Base-by-base conservation (phyloP, 2,113 vertebrate species). In the Archilochus colubris region DNA sequence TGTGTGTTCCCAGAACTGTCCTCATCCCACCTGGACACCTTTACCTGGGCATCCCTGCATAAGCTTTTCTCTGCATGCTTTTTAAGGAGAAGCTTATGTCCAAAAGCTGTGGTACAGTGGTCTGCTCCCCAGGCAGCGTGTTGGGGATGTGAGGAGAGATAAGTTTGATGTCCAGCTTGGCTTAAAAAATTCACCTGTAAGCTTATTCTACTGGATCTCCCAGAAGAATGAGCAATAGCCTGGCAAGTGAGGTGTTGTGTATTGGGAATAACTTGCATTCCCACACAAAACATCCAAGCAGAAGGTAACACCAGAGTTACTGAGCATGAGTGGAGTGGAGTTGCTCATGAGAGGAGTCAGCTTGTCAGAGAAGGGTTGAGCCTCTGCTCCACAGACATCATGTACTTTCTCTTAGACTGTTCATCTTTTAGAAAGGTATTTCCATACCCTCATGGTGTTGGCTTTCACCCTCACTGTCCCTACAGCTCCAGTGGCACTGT, bases 41-140 rank as follows among this genome's bases (percentile, higher is more conserved):
- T 38, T 55, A 46, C 9, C 40, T 82, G 63, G 44, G 30, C 16
- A 4, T 43, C 22, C 12, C 12, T 88, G 43, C 20, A 15, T n/a
- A 33, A 19, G 11, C 8, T 44, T 53, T 91, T 77, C 10, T 69
- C 36, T 62, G 40, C 23, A 51, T 62, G 22, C 2, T 2, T 70
- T 82, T 68, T 69, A 44, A 69, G 31, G 30, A 72, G 50, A 88
- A 92, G 23, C 24, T 61, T 43, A 10, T 11, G 22, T 61, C 69
- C 40, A 54, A 36, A 81, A 69, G 38, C 54, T 68, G 20, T 30
- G 54, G 15, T 20, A 16, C 19, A 13, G 13, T 0, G 4, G 7
- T 15, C 46, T 1, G 5, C 10, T 68, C 50, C 19, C 18, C 10
- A 57, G 9, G 18, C 23, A 2, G 3, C 33, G 46, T 3, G 0